Base-by-base conservation (phyloP, 2,888 invertebrate species). In the Callyntrura guangdongensis region DNA sequence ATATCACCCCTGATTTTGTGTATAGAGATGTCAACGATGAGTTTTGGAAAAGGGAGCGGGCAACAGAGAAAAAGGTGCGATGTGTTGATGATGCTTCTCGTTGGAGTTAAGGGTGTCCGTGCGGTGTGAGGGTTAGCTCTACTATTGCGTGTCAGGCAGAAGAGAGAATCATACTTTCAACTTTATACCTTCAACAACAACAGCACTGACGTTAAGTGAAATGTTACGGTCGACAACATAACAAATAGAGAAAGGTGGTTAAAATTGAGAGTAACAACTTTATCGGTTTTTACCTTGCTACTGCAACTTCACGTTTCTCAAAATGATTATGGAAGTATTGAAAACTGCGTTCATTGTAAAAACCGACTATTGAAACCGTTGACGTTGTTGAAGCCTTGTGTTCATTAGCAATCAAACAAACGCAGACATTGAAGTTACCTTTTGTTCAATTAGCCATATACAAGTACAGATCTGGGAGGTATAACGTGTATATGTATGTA, bases 361-460 rank as follows among this genome's bases (percentile, higher is more conserved):
- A 36, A 6, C 36, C 25, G 53, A 53, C 9, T 36, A 12, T 14
- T 49, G 20, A 64, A 82, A 69, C 72, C 59, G 56, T 56, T 74
- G 36, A 74, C 20, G 27, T 85, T 85, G 56, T 49, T 12, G 67
- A 67, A 84, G 36, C 83, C 67, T 91, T 91, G 91, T 91, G 61
- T 91, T 67, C 59, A 91, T 83, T 67, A 91, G 89, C 83, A 91
- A 86, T 74, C 88, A 93, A n/a, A n/a, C n/a, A n/a, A n/a, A n/a
- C 87, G 92, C 92, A 93, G 90, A 67, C 91, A 87, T 91, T 77
- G 79, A 89, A 93, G 91, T 93, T 93, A 91, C 90, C 93, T 93
- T 93, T 94, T 94, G 93, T 93, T 93, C 92, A 93, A 94, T 94
- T 94, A 92, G 92, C 92, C 93, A 92, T 94, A 93, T 93, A 92